Conservation (phyloP, 2,888 invertebrate species). For the Hoplodrina ambigua region DNA sequence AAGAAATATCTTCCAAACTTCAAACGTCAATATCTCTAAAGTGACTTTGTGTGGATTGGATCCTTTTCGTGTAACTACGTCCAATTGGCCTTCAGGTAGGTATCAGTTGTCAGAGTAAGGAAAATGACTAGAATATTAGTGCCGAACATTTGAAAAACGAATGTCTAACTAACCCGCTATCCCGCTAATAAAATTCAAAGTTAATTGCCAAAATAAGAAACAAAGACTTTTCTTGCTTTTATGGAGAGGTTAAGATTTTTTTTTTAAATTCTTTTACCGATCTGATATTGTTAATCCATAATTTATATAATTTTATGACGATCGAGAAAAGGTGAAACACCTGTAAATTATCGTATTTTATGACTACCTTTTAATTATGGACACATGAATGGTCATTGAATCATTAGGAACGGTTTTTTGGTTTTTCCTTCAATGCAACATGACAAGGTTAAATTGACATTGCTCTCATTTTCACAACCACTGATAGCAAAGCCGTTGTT, state of each 20-base stretch:
- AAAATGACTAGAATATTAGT: too few relatives aligned
- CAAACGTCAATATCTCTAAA: too few relatives aligned
- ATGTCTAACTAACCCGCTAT: too few relatives aligned
- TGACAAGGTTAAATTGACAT: conserved; percentile 66
- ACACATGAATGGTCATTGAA: neutral
- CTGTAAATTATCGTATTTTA: neutral
- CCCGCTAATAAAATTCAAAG: neutral
- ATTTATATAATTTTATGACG: neutral
- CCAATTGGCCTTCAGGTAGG: too few relatives aligned
- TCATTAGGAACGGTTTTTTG: conserved; percentile 34
- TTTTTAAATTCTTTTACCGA: neutral
- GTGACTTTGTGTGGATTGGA: too few relatives aligned
- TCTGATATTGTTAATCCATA: conserved; percentile 4
- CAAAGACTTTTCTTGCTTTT: conserved; percentile 2
- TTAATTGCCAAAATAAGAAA: neutral
- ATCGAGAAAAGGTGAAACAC: neutral
- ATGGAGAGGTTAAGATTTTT: conserved; percentile 4
- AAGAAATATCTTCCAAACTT: too few relatives aligned
- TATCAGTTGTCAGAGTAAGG: too few relatives aligned
- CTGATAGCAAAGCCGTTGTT: conserved; percentile 45
- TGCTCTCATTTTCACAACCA: conserved; percentile 74
- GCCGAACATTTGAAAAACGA: too few relatives aligned
- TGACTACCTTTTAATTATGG: neutral
- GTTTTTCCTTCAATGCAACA: conserved; percentile 22
- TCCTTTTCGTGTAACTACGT: too few relatives aligned